These are phyloP conservation scores for Nomada ruficornis DNA, from an alignment of 2,888 invertebrate genomes.

Conservation along the genomic window DNA sequence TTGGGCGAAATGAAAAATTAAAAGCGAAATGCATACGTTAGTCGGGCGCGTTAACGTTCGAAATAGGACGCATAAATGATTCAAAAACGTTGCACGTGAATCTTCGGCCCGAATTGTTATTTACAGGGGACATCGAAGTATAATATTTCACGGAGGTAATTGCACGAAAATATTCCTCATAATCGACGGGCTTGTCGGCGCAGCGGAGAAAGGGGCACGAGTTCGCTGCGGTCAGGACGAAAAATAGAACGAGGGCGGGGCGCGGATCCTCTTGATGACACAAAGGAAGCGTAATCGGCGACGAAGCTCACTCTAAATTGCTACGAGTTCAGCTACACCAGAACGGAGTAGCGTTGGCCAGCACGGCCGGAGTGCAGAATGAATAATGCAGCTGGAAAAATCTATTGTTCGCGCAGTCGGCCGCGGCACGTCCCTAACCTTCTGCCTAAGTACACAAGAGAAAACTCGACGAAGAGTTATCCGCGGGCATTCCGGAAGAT, in stretches of 20 bases:
- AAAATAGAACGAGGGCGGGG: slow-evolving; percentile 15
- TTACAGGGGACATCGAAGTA: background rate
- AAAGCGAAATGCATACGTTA: slow-evolving; percentile 1
- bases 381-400: slow-evolving; percentile 66
- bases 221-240: background rate
- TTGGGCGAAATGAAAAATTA: slow-evolving; percentile 19
- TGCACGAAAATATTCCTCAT: background rate
- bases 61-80: background rate
- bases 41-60: too few species aligned
- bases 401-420: slow-evolving; percentile 57
- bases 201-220: background rate
- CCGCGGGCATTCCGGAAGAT: slow-evolving; percentile 47
- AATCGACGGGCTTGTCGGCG: background rate
- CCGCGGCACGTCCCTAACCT: slow-evolving; percentile 49
- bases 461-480: slow-evolving; percentile 52
- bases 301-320: slow-evolving; percentile 39
- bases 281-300: slow-evolving; percentile 43
- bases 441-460: slow-evolving; percentile 58
- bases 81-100: background rate
- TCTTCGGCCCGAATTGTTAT: background rate
- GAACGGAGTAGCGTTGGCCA: slow-evolving; percentile 21
- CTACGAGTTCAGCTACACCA: slow-evolving; percentile 48
- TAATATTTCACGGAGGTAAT: background rate
- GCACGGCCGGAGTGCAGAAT: slow-evolving; percentile 39
- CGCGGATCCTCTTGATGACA: slow-evolving; percentile 21